Conservation (phyloP, 2,113 vertebrate species). For the Electrona antarctica region DNA sequence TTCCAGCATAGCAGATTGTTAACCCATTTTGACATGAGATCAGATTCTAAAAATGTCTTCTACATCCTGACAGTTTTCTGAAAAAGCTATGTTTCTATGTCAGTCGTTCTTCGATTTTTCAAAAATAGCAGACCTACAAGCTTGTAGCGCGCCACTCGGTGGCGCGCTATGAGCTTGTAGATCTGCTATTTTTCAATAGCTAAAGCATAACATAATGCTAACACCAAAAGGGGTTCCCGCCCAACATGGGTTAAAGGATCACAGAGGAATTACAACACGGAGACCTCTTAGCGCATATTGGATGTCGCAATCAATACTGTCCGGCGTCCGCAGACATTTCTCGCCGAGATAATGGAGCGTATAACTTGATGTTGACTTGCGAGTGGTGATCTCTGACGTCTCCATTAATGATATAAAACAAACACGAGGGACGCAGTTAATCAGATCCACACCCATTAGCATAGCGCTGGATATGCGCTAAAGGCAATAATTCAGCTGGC, state of each 20-base stretch:
- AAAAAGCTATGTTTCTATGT: no score
- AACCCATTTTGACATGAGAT: no score
- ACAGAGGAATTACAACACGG: constrained; percentile 23
- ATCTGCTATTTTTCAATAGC: no score
- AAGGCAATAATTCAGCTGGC: constrained; percentile 16
- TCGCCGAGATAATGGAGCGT: constrained; percentile 16
- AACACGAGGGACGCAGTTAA: constrained; percentile 19
- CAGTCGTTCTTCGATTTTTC: no score
- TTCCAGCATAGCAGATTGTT: constrained; percentile 26
- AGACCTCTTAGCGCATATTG: constrained; percentile 23
- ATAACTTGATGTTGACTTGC: constrained; percentile 22
- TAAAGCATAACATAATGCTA: no score
- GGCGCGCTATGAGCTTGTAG: no score
- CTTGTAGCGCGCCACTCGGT: no score
- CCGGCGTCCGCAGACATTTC: neutral
- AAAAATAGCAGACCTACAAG: no score
- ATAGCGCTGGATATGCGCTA: neutral
- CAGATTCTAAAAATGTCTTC: no score
- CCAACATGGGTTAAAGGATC: no score
- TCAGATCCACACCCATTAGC: constrained; percentile 6
- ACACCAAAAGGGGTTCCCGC: no score
- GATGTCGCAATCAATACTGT: constrained; percentile 36
- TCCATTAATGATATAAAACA: constrained; percentile 24
- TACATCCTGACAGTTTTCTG: no score
- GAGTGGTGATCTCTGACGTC: neutral